phyloP scores from a whole-genome alignment of 2,797 vertebrate species.

The Sebastes minor region DNA sequence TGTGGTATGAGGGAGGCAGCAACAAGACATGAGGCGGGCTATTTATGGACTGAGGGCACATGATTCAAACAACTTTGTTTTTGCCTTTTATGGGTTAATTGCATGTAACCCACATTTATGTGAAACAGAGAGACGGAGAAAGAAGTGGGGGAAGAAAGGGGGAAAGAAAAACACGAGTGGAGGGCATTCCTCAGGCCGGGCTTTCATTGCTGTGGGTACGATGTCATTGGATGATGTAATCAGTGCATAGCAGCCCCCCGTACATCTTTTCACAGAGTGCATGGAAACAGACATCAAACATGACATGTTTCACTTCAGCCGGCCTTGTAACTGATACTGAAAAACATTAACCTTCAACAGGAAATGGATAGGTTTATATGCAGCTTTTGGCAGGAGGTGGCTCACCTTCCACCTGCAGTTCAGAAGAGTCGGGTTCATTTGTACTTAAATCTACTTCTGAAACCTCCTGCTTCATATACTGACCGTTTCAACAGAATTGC shows the following conservation, averaged over 20 bases:
- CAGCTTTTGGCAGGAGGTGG: slow-evolving; percentile 47
- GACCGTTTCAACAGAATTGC: too few species aligned
- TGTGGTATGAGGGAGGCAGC: slow-evolving; percentile 34
- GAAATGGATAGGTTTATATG: slow-evolving; percentile 28
- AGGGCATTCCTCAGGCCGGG: slow-evolving; percentile 68
- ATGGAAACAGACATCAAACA: slow-evolving; percentile 38
- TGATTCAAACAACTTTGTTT: slow-evolving; percentile 53
- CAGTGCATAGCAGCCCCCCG: slow-evolving; percentile 16
- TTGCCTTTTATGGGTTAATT: slow-evolving; percentile 77
- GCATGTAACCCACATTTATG: slow-evolving; percentile 63
- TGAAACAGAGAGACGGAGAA: slow-evolving; percentile 19
- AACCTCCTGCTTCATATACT: neutral
- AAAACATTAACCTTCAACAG: slow-evolving; percentile 49
- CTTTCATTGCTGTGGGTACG: slow-evolving; percentile 69
- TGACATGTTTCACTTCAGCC: slow-evolving; percentile 37
- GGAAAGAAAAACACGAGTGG: slow-evolving; percentile 53
- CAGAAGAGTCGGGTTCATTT: neutral
- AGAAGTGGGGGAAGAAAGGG: slow-evolving; percentile 1
- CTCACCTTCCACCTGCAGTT: slow-evolving; percentile 8
- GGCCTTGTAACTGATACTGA: slow-evolving; percentile 28
- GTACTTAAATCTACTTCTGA: neutral
- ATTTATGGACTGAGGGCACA: slow-evolving; percentile 59
- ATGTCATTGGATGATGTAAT: slow-evolving; percentile 72
- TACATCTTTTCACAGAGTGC: slow-evolving; percentile 33
- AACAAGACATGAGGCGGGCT: slow-evolving; percentile 48